phyloP scores from a whole-genome alignment of 1,140 invertebrate genomes.

The Ganaspis sp. region DNA sequence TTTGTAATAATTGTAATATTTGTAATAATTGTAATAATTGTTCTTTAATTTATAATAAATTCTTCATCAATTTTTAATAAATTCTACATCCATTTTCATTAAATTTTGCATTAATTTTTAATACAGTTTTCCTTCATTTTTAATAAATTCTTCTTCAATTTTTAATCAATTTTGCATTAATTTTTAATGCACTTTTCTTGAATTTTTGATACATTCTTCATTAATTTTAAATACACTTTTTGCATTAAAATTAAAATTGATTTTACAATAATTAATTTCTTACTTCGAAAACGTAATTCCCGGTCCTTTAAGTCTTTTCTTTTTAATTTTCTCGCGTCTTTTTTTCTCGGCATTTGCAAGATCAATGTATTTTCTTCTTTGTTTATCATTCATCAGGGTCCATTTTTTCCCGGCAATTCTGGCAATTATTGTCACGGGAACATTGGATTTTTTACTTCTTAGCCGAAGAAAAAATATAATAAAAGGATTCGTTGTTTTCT shows the following conservation, averaged over 20 bases:
- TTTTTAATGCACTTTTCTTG: no score
- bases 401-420: constrained; percentile 66
- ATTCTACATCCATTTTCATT: no score
- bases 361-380: constrained; percentile 69
- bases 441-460: constrained; percentile 61
- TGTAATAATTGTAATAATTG: no score
- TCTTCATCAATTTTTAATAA: no score
- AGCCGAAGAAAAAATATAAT: constrained; percentile 67
- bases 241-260: background rate
- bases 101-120: no score
- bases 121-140: no score
- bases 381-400: constrained; percentile 59
- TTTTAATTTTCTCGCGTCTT: constrained; percentile 51
- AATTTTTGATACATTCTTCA: no score
- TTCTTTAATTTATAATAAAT: no score
- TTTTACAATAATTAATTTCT: background rate
- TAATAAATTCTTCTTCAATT: no score
- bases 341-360: constrained; percentile 67
- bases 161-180: no score
- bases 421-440: constrained; percentile 65
- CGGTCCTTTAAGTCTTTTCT: constrained; percentile 40
- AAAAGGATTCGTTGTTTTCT: constrained; percentile 66
- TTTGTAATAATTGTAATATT: no score
- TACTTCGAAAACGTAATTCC: constrained; percentile 1
- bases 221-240: no score